Evolutionary conservation across 2,797 vertebrate genomes (phyloP).

Genomic region (Gymnocypris eckloni): DNA sequence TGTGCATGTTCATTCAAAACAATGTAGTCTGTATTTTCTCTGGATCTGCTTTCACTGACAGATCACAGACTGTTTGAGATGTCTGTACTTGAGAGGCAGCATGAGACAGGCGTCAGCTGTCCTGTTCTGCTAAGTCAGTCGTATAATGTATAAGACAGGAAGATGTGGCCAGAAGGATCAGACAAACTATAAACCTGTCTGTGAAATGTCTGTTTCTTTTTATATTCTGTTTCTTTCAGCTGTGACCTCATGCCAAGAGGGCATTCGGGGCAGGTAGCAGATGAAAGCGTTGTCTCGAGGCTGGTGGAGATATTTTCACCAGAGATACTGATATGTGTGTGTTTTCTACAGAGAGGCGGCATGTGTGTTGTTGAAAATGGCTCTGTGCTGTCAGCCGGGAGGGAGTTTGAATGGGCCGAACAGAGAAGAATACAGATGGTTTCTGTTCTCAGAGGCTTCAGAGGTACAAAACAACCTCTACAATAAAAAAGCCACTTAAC

Average conservation of each 20-base stretch:
- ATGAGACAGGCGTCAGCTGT: constrained; percentile 30
- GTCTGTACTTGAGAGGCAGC: constrained; percentile 27
- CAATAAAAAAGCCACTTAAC: not conserved
- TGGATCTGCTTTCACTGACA: constrained; percentile 44
- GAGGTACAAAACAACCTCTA: constrained; percentile 78
- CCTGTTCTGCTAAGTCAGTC: constrained; percentile 18
- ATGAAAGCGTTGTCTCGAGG: constrained; percentile 54
- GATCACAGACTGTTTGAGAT: constrained; percentile 37
- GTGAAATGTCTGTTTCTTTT: constrained; percentile 56
- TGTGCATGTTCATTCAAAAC: constrained; percentile 1
- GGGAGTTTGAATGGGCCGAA: constrained; percentile 93
- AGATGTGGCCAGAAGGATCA: constrained; percentile 28
- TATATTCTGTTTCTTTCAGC: constrained; percentile 65
- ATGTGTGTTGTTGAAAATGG: constrained; percentile 87
- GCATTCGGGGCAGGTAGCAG: constrained; percentile 14
- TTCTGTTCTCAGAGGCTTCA: constrained; percentile 89
- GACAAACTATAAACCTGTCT: constrained; percentile 34
- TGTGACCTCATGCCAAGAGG: constrained; percentile 54
- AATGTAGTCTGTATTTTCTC: constrained; percentile 6
- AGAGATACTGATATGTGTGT: constrained; percentile 52
- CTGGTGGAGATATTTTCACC: constrained; percentile 51
- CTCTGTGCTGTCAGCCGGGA: constrained; percentile 84
- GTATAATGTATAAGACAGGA: constrained; percentile 15
- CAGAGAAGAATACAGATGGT: constrained; percentile 93
- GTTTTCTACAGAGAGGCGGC: constrained; percentile 79